Conservation (phyloP, 1,140 invertebrate genomes). For the Lepeophtheirus salmonis region DNA sequence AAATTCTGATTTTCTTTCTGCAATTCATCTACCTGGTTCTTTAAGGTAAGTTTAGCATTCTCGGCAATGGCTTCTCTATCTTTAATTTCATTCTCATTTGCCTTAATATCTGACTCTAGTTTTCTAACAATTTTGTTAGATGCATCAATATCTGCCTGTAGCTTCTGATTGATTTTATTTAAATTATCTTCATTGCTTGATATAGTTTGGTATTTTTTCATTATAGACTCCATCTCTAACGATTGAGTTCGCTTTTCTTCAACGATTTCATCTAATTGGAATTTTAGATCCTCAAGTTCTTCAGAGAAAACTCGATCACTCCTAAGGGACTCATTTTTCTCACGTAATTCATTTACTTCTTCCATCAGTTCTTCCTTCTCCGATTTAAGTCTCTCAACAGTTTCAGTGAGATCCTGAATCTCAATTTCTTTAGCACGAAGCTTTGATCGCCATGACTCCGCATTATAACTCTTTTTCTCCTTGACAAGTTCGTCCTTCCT, state of each 20-base stretch:
- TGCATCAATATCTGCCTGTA: neutral
- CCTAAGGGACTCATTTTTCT: slow-evolving; percentile 1
- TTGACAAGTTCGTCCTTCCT: too few species aligned
- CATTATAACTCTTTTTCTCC: neutral
- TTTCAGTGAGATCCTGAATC: slow-evolving; percentile 3
- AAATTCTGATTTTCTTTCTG: neutral
- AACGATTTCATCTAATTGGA: too few species aligned
- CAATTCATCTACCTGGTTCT: neutral
- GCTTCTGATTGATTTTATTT: neutral
- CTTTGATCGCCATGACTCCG: neutral
- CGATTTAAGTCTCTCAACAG: neutral
- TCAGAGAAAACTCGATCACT: slow-evolving; percentile 1
- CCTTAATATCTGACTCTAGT: neutral
- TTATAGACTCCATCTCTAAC: neutral
- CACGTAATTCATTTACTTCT: neutral
- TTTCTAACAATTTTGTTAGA: neutral
- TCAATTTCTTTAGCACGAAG: slow-evolving; percentile 7
- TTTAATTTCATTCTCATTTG: neutral
- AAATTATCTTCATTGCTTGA: neutral
- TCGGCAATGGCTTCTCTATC: neutral
- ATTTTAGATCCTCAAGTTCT: neutral
- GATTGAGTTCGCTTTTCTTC: neutral
- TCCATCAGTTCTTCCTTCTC: slow-evolving; percentile 7
- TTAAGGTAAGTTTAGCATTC: neutral
- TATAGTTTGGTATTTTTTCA: neutral